Conservation (phyloP, 2,888 invertebrate genomes). For the Heliconius hortense region DNA sequence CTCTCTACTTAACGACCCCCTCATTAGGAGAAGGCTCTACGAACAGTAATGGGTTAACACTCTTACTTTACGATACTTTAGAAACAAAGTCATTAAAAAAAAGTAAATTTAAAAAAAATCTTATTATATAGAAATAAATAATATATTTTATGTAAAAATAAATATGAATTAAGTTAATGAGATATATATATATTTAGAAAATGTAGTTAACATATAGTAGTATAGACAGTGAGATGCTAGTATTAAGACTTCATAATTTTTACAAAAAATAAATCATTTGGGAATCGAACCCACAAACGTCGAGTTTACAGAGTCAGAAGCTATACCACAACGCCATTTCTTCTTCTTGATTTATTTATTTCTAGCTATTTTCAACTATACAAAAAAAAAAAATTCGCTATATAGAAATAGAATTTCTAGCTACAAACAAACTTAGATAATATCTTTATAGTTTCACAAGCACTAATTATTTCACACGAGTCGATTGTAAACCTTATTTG, state of each 20-base stretch:
- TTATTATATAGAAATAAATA: conserved; percentile 2
- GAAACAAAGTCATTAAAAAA: conserved; percentile 38
- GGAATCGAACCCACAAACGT: no score
- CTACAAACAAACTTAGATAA: background rate
- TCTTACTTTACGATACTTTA: conserved; percentile 39
- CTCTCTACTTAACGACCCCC: conserved; percentile 36
- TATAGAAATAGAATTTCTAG: background rate
- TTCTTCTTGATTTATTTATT: no score
- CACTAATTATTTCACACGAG: conserved; percentile 16
- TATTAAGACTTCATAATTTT: no score
- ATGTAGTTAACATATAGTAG: no score
- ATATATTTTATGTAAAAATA: background rate
- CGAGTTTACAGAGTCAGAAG: no score
- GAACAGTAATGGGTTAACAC: conserved; percentile 39
- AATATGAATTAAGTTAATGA: background rate
- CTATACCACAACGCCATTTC: no score
- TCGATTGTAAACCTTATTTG: conserved; percentile 17
- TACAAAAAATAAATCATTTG: no score
- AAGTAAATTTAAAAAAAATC: conserved; percentile 1
- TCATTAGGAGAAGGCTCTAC: conserved; percentile 35
- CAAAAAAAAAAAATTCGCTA: background rate
- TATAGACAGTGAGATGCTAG: no score
- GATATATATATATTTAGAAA: background rate
- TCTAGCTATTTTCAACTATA: background rate
- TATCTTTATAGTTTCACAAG: conserved; percentile 4